Base-by-base conservation (phyloP, 2,888 invertebrate species). In the Micoletzkya japonica region DNA sequence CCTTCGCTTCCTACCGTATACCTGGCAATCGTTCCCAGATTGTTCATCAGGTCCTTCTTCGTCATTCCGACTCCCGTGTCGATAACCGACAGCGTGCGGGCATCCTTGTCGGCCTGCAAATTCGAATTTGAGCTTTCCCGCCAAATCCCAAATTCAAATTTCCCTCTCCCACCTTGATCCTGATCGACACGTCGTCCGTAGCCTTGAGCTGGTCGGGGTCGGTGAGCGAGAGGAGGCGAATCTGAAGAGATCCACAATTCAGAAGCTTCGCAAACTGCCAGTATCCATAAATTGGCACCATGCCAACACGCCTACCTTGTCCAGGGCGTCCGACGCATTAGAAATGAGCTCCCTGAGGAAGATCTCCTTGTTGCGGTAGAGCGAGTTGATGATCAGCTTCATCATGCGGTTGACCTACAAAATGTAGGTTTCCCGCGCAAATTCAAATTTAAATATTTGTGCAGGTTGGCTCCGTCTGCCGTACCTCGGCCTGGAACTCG, bases 361-460 rank as follows among this genome's bases (percentile, higher is more conserved):
- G 70, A 91, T 92, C 89, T 99, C 98, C 88, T 98, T 98, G 88
- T 99, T 98, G 82, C 95, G 91, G 88, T 98, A 98, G 10, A 98
- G 89, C 10, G 98, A 98, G 89, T 99, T 99, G 86, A 99, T 99
- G 87, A 98, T 98, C 72, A 98, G 90, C 88, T 98, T 99, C 98
- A 98, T 99, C 95, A 99, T 96, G 72, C 97, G 92, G 88, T 95
- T 95, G 30, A 73, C 71, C 71, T 74, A 37, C 26, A 56, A 2
- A 37, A 20, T 58, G 34, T 50, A 4, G n/a, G 36, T 66, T 17
- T 58, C 34, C 34, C 32, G 32, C 32, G 36, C 10, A 6, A 20
- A 59, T 59, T 4, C 1, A 30, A 1, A 1, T 28, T 30, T n/a
- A 0, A 0, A 14, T 26, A 26, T 32, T 4, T 34, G 26, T 34